Conservation (phyloP, 2,797 vertebrate genomes). For the Loriculus beryllinus region DNA sequence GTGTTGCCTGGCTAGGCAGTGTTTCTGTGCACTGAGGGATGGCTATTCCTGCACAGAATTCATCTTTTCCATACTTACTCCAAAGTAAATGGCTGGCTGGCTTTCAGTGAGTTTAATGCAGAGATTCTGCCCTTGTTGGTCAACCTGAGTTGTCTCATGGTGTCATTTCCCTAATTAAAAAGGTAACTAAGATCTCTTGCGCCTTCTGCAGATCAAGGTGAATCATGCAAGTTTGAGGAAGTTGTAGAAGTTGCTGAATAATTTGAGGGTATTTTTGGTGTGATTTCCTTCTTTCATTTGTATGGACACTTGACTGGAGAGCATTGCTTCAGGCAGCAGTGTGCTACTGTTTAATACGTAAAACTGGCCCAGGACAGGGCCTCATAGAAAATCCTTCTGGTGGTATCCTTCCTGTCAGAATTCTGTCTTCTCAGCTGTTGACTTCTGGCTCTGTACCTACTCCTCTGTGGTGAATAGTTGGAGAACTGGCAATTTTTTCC, state of each 20-base stretch:
- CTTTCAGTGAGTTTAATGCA: rapidly evolving
- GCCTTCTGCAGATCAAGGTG: background rate
- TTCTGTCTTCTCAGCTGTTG: background rate
- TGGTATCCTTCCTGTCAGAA: background rate
- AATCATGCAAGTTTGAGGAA: background rate
- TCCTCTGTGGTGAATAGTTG: background rate
- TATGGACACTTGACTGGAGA: background rate
- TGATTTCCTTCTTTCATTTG: background rate
- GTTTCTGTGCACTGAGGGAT: background rate
- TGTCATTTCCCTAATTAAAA: background rate
- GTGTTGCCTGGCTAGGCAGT: background rate
- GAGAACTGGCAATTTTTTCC: background rate
- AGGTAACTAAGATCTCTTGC: background rate
- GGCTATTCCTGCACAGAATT: background rate
- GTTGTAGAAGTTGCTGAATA: background rate
- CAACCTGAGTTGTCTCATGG: background rate
- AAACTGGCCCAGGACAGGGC: background rate
- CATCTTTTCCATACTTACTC: background rate
- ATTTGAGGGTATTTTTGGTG: background rate
- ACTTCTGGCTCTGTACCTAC: background rate
- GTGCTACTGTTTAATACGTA: background rate
- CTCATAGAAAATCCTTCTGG: background rate
- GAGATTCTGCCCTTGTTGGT: background rate
- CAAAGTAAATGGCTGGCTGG: rapidly evolving
- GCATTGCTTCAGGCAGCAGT: background rate